phyloP scores from a whole-genome alignment of 2,113 vertebrate genomes.

The Epinephelus lanceolatus region DNA sequence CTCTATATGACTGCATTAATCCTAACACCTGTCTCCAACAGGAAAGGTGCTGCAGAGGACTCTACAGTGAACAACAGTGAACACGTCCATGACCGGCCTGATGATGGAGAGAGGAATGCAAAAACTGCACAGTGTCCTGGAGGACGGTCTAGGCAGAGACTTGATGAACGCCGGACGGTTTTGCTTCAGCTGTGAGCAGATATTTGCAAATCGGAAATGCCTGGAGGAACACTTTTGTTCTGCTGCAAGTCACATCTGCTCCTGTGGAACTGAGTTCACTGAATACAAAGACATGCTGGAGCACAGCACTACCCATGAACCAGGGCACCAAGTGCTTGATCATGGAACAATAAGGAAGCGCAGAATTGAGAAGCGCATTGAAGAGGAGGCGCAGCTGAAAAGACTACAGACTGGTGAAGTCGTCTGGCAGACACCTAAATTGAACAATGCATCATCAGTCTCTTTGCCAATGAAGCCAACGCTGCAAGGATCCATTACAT shows the following conservation, averaged over 20 bases:
- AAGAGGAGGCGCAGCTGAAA: conserved; percentile 67
- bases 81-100: conserved; percentile 12
- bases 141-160: conserved; percentile 12
- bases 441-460: neutral
- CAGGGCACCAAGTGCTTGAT: conserved; percentile 71
- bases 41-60: neutral
- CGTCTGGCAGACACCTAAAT: conserved; percentile 47
- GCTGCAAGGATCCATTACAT: conserved; percentile 12
- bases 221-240: conserved; percentile 77
- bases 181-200: conserved; percentile 79
- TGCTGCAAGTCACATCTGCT: conserved; percentile 75
- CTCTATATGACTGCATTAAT: neutral
- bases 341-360: conserved; percentile 71
- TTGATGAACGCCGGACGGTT: conserved; percentile 54
- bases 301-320: conserved; percentile 75
- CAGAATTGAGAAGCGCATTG: conserved; percentile 60
- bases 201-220: conserved; percentile 66
- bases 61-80: neutral
- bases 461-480: conserved; percentile 1
- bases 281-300: conserved; percentile 71
- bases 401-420: conserved; percentile 65
- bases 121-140: conserved; percentile 13
- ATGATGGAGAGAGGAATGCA: conserved; percentile 54
- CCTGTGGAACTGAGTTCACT: conserved; percentile 79
- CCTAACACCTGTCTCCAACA: conserved; percentile 13